These are phyloP conservation scores for Clarias platycephalus DNA, from an alignment of 2,797 vertebrate species.

Conservation along the genomic window DNA sequence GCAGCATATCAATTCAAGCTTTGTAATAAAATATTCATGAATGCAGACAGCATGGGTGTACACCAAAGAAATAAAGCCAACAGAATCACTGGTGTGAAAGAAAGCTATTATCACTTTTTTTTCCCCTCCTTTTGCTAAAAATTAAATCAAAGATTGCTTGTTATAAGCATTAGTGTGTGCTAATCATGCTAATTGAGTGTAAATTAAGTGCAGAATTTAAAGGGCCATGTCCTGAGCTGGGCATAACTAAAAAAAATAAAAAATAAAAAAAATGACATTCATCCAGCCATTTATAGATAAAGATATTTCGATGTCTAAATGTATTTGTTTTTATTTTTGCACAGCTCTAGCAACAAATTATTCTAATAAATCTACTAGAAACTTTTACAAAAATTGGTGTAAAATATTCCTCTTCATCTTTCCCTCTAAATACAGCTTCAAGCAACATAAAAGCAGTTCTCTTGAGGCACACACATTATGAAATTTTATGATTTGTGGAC, in stretches of 20 bases:
- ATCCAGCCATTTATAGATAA: not conserved
- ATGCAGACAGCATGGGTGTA: not conserved
- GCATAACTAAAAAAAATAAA: not conserved
- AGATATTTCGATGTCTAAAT: not conserved
- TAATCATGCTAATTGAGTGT: not conserved
- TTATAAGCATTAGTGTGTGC: not conserved
- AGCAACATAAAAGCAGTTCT: not conserved
- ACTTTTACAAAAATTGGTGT: not conserved
- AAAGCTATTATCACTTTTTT: constrained; percentile 5
- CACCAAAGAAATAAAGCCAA: not conserved
- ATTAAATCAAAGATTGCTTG: not conserved
- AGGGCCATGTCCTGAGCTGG: not conserved
- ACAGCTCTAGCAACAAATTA: not conserved
- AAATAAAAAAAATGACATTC: no score
- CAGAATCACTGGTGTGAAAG: not conserved
- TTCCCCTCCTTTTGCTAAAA: not conserved
- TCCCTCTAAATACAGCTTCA: not conserved
- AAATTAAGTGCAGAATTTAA: not conserved
- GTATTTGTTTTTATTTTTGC: no score
- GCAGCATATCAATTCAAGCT: not conserved
- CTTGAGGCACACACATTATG: not conserved
- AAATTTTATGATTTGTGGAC: not conserved
- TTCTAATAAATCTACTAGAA: not conserved
- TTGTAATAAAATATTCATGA: not conserved
- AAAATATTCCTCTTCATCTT: not conserved